phyloP scores from a whole-genome alignment of 2,113 vertebrate species.

The Suncus etruscus region DNA sequence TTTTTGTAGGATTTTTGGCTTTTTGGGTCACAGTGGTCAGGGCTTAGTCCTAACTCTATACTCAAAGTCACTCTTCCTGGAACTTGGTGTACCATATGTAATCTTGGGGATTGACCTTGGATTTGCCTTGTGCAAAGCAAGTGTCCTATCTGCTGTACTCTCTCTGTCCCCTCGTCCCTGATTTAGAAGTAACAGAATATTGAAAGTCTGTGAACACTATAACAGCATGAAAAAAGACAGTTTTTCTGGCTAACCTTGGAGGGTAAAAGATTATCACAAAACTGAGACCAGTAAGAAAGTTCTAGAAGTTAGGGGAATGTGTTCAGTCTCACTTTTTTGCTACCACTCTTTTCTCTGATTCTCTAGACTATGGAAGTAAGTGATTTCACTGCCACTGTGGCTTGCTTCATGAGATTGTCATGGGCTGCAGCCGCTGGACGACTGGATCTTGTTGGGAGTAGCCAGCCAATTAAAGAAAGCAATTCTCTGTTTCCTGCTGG shows the following conservation, averaged over 20 bases:
- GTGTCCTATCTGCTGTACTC: too few relatives aligned
- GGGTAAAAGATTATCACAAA: not conserved
- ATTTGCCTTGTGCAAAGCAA: too few relatives aligned
- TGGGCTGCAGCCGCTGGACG: conserved; percentile 98
- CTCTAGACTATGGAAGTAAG: conserved; percentile 97
- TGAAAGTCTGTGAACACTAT: not conserved
- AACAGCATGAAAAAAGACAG: not conserved
- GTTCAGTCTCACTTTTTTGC: not conserved
- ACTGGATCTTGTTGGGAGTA: conserved; percentile 97
- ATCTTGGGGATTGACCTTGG: too few relatives aligned
- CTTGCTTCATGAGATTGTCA: conserved; percentile 98
- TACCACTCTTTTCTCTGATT: conserved; percentile 53
- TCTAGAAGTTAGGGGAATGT: not conserved
- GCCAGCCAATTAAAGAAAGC: conserved; percentile 97
- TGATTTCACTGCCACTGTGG: conserved; percentile 97
- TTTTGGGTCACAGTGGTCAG: too few relatives aligned
- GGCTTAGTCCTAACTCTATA: too few relatives aligned
- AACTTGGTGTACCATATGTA: too few relatives aligned
- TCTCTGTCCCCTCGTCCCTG: not conserved
- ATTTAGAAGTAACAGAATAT: not conserved
- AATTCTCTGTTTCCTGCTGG: conserved; percentile 94
- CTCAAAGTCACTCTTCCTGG: too few relatives aligned
- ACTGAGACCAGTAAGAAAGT: not conserved
- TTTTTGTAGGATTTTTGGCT: too few relatives aligned
- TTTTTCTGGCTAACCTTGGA: not conserved